These are phyloP conservation scores for Hippoglossus stenolepis DNA, from an alignment of 2,113 vertebrate species.

Conservation along the genomic window DNA sequence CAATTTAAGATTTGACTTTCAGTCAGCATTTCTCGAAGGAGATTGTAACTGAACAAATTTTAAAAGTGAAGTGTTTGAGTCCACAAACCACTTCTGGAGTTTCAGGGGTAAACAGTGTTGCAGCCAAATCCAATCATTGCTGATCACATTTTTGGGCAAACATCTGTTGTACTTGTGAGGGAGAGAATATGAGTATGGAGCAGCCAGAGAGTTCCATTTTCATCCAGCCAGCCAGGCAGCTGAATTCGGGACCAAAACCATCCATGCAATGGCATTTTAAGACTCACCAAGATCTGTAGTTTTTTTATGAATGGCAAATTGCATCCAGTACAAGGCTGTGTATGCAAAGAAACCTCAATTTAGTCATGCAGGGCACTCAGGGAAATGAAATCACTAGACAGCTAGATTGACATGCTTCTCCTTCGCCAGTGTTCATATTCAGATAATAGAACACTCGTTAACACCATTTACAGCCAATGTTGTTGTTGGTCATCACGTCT, in stretches of 20 bases:
- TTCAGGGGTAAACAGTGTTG: too few relatives aligned
- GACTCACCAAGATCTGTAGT: background rate
- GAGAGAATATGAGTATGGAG: too few relatives aligned
- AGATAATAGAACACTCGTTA: constrained; percentile 12
- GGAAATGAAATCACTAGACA: constrained; percentile 12
- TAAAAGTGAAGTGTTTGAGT: too few relatives aligned
- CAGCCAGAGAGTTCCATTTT: too few relatives aligned
- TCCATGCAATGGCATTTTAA: constrained; percentile 22
- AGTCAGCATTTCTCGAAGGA: too few relatives aligned
- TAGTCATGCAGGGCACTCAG: constrained; percentile 9
- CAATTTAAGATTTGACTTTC: too few relatives aligned
- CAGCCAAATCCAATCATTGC: too few relatives aligned
- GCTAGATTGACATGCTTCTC: background rate
- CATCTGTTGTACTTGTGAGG: too few relatives aligned
- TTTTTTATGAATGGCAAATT: constrained; percentile 39
- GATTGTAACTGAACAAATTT: too few relatives aligned
- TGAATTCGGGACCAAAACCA: background rate
- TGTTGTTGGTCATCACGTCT: background rate
- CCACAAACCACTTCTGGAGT: too few relatives aligned
- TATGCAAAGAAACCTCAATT: constrained; percentile 31
- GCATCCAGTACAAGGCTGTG: constrained; percentile 6
- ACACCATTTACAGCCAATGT: background rate
- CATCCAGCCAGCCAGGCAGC: background rate
- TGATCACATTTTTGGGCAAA: too few relatives aligned
- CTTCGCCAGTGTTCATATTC: background rate